Conservation (phyloP, 1,140 invertebrate species). For the Drosophila persimilis region DNA sequence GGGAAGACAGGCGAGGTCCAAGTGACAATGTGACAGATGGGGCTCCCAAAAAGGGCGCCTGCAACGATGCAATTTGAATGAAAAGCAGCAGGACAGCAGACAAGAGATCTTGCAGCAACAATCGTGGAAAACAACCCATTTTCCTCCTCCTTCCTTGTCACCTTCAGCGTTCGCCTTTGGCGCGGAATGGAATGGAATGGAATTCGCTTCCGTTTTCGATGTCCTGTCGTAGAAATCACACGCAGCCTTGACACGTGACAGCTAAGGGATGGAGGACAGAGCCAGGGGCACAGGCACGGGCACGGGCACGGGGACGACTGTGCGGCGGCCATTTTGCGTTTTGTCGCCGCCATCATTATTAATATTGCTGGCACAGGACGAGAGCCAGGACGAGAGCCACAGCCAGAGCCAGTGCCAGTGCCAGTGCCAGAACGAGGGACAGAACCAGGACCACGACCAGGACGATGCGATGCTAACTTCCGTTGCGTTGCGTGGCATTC, state of each 20-base stretch:
- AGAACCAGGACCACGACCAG: background rate
- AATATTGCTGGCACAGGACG: slow-evolving; percentile 50
- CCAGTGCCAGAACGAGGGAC: background rate
- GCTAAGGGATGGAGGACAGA: slow-evolving; percentile 17
- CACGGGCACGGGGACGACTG: background rate
- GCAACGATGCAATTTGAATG: slow-evolving; percentile 42
- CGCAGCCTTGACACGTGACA: slow-evolving; percentile 72
- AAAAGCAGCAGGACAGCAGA: slow-evolving; percentile 26
- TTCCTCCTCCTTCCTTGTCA: slow-evolving; percentile 3
- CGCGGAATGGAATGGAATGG: background rate
- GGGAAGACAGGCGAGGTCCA: no score
- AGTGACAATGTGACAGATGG: slow-evolving; percentile 42
- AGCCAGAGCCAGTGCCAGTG: background rate
- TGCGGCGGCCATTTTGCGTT: slow-evolving; percentile 66
- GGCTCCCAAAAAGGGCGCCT: slow-evolving; percentile 6
- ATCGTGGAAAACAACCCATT: slow-evolving; percentile 26
- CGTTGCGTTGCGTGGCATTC: slow-evolving; percentile 66
- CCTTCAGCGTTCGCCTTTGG: slow-evolving; percentile 3
- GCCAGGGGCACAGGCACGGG: background rate
- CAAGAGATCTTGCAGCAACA: slow-evolving; percentile 16
- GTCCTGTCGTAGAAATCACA: slow-evolving; percentile 66
- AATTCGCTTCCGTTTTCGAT: slow-evolving; percentile 42
- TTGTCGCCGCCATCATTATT: slow-evolving; percentile 73
- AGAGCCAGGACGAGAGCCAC: background rate
- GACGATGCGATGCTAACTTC: slow-evolving; percentile 52